Base-by-base conservation (phyloP, 2,113 vertebrate species). In the Apus apus region DNA sequence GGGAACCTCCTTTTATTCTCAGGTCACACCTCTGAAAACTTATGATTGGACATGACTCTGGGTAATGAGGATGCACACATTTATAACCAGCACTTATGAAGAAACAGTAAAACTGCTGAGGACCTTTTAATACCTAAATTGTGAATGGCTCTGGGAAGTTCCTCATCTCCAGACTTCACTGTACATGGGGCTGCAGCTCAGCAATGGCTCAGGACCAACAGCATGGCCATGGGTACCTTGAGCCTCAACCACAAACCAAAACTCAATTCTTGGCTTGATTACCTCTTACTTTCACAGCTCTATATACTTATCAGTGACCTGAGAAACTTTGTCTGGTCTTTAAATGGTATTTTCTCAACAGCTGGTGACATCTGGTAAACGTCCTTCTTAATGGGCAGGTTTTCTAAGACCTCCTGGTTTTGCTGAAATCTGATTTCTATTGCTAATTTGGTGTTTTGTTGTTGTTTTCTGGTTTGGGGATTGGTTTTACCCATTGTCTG, bases 161-260 rank as follows among this genome's bases (percentile, higher is more conserved):
- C 58, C 57, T 74, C 5, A 7, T 20, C 66, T 21, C 36, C 54
- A 36, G 81, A 45, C 27, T n/a, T 75, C 58, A 0, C 1, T 13
- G 23, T 1, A 5, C 1, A 30, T 19, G 19, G 30, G 21, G 45
- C n/a, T 53, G 26, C 29, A 53, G 22, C 43, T 85, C 50, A 9
- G 56, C 48, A 14, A 1, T 3, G 6, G 58, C 51, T 11, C 70
- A 40, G 72, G 22, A 60, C 22, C 32, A 21, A 2, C 8, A 20
- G 11, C 34, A 25, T 2, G 3, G 72, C 40, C 48, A 46, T 3
- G 2, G 58, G 60, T 25, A 70, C 26, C 6, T 0, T 2, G 5
- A 80, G 51, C 36, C 34, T 48, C 13, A 70, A 46, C 18, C 74
- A 22, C 64, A 16, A 20, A 27, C 21, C 54, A 57, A 72, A 87